Base-by-base conservation (phyloP, 2,888 invertebrate genomes). In the Pterostichus madidus region DNA sequence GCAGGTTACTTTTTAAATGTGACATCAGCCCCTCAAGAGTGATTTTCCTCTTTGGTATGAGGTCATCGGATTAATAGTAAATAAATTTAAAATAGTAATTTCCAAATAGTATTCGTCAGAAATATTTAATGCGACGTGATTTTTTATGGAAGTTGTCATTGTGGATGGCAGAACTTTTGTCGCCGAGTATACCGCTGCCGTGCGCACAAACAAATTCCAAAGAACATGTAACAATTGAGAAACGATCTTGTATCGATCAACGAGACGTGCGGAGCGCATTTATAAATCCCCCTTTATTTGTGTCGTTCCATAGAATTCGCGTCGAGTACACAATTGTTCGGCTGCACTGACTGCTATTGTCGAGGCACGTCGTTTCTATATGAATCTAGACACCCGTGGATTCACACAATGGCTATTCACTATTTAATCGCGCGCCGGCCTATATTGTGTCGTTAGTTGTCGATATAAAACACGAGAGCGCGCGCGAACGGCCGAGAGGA, bases 341-440 rank as follows among this genome's bases (percentile, higher is more conserved):
- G 85, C 86, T 86, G 85, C 84, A 86, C 84, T 84, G 86, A 85
- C 86, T 86, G 86, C 86, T 84, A 86, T 87, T 87, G 86, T 87
- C 86, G 83, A 85, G 85, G 86, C 86, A 86, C 86, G 85, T 86
- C 86, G 86, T 86, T 86, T 86, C 86, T 86, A 86, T 86, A 86
- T 86, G 86, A 86, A 87, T 85, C 85, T 86, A 86, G 86, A 86
- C 86, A 86, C 87, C 86, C 86, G 86, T 86, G 86, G 86, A 86
- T 86, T 86, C 87, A 85, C 86, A 87, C 87, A 87, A 87, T 87
- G 85, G 86, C 87, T 87, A 87, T 87, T 87, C 87, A 87, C 87
- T 86, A 86, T 87, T 87, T 87, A 87, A 87, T 87, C 87, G 86
- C 86, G 85, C 83, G 83, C 84, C 86, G 86, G 86, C 86, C 87